Conservation (phyloP, 2,113 vertebrate species). For the Aleadryas rufinucha region DNA sequence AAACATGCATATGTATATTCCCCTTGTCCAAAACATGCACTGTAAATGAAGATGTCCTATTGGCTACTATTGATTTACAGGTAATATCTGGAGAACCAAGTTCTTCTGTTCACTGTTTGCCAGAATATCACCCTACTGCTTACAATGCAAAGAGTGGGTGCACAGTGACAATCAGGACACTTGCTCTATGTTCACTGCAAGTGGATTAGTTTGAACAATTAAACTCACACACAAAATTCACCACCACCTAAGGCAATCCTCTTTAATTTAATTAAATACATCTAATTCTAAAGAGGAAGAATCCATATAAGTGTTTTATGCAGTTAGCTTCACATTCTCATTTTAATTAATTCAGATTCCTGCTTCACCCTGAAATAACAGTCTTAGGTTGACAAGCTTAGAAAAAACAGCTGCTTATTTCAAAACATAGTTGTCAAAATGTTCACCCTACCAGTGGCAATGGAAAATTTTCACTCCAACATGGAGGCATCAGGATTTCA, state of each 20-base stretch:
- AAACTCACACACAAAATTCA: background rate
- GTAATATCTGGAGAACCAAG: background rate
- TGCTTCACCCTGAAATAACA: background rate
- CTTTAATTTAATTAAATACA: background rate
- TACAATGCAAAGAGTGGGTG: background rate
- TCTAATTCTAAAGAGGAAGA: background rate
- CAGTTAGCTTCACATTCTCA: background rate
- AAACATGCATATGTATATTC: background rate
- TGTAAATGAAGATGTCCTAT: background rate
- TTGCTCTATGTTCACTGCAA: background rate
- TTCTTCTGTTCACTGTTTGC: background rate
- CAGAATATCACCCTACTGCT: background rate
- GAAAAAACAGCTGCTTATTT: background rate
- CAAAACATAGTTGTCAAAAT: background rate
- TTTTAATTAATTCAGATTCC: background rate
- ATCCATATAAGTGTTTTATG: background rate
- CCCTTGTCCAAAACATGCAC: background rate
- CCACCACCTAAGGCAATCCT: background rate
- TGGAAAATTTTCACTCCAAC: background rate
- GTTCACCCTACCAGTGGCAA: background rate
- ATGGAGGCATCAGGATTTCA: background rate
- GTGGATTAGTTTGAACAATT: background rate
- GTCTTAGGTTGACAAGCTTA: background rate
- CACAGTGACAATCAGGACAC: background rate
- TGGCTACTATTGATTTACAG: background rate